Conservation (phyloP, 2,888 invertebrate species). For the Proisotoma minuta region DNA sequence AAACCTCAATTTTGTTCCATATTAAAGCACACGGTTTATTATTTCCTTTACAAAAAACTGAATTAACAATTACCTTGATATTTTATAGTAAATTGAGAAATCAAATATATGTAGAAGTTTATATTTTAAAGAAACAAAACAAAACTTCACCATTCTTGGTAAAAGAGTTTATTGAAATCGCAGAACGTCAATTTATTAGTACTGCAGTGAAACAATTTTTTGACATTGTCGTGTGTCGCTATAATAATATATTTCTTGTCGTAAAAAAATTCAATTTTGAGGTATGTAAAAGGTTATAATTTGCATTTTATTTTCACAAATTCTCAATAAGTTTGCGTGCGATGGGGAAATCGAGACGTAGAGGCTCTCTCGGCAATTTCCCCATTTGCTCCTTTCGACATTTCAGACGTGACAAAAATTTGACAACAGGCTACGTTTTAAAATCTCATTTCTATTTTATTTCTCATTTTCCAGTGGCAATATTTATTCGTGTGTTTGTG, state of each 20-base stretch:
- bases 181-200: conserved; percentile 8
- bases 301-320: conserved; percentile 15
- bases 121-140: no score
- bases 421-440: conserved; percentile 7
- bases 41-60: no score
- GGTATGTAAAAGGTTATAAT: background rate
- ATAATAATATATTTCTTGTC: conserved; percentile 13
- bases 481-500: no score
- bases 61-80: no score
- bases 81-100: no score
- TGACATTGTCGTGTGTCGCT: conserved; percentile 24
- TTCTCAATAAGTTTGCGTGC: conserved; percentile 13
- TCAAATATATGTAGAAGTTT: no score
- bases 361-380: conserved; percentile 38
- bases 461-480: background rate
- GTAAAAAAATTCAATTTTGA: conserved; percentile 15
- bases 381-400: conserved; percentile 17
- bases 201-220: conserved; percentile 16
- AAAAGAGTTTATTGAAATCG: background rate
- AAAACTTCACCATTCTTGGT: no score
- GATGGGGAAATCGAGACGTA: conserved; percentile 37
- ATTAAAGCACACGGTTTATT: no score
- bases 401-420: conserved; percentile 7
- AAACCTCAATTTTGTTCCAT: no score
- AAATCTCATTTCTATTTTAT: background rate